A percentile compares a stretch with the other conserved stretches of the same genome.
Conservation (phyloP, 1,140 invertebrate species). For the Drosophila simulans region DNA sequence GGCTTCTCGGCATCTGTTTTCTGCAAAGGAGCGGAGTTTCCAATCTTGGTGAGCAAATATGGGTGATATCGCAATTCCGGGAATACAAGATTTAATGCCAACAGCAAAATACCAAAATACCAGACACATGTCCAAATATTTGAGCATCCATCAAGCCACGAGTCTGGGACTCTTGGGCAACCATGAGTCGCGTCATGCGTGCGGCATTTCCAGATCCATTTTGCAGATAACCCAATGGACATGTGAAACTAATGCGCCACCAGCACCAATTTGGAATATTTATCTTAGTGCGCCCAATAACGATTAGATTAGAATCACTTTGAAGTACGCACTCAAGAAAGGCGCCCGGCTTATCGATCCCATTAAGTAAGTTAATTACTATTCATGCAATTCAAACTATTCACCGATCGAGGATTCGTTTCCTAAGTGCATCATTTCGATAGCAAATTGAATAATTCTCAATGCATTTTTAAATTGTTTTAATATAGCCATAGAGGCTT, state of each 20-base stretch:
- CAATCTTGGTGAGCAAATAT: constrained; percentile 19
- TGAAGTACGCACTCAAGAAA: constrained; percentile 9
- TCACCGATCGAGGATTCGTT: neutral
- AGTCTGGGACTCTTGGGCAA: constrained; percentile 7
- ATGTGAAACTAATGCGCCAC: constrained; percentile 1
- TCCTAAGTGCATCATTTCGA: neutral
- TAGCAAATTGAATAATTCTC: neutral
- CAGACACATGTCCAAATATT: constrained; percentile 49
- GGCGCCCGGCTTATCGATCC: constrained; percentile 3
- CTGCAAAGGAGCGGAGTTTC: constrained; percentile 19
- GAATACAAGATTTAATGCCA: constrained; percentile 3
- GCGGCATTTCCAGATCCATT: constrained; percentile 15
- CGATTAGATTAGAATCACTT: constrained; percentile 25
- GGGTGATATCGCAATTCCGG: constrained; percentile 6
- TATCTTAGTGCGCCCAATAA: constrained; percentile 25
- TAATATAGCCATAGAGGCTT: neutral
- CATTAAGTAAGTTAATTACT: too few relatives aligned
- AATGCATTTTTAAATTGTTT: neutral
- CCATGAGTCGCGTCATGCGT: constrained; percentile 4
- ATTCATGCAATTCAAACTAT: neutral
- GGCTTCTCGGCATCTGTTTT: constrained; percentile 48
- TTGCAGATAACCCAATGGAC: constrained; percentile 19
- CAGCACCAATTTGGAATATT: constrained; percentile 20
- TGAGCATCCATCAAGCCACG: constrained; percentile 1
- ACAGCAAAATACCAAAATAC: neutral